Conservation (phyloP, 2,113 vertebrate genomes). For the Vimba vimba region DNA sequence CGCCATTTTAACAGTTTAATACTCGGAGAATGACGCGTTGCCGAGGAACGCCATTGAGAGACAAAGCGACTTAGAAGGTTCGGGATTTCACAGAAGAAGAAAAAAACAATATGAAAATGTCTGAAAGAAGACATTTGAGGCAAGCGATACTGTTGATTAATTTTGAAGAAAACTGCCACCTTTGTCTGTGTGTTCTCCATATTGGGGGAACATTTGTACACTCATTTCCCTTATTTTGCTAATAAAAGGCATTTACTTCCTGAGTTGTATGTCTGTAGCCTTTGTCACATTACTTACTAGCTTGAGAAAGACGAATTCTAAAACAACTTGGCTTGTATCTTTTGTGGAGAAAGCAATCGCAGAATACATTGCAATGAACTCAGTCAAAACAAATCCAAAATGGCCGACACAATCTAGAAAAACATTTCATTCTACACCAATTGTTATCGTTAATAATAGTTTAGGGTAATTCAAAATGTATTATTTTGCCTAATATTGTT, state of each 20-base stretch:
- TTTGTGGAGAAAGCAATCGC: background rate
- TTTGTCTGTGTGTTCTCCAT: conserved; percentile 70
- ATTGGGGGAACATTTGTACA: conserved; percentile 76
- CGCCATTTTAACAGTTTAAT: conserved; percentile 16
- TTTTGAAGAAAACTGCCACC: conserved; percentile 69
- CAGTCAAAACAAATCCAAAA: too few species aligned
- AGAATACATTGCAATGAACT: background rate
- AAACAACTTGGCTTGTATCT: background rate
- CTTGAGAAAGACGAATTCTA: background rate
- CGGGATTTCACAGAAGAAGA: background rate
- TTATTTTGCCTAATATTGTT: background rate
- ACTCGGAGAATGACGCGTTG: background rate
- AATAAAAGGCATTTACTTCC: conserved; percentile 80
- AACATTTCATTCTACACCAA: background rate
- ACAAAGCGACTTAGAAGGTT: background rate
- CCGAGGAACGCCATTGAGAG: background rate
- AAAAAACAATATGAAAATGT: conserved; percentile 31
- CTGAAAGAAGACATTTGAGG: conserved; percentile 16
- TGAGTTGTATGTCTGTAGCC: background rate
- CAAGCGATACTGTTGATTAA: conserved; percentile 36
- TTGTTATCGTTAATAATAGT: background rate
- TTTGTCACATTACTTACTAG: background rate
- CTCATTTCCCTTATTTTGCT: conserved; percentile 83
- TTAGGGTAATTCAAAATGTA: background rate
- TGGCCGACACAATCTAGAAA: background rate